Base-by-base conservation (phyloP, 2,113 vertebrate species). In the Felis chaus region DNA sequence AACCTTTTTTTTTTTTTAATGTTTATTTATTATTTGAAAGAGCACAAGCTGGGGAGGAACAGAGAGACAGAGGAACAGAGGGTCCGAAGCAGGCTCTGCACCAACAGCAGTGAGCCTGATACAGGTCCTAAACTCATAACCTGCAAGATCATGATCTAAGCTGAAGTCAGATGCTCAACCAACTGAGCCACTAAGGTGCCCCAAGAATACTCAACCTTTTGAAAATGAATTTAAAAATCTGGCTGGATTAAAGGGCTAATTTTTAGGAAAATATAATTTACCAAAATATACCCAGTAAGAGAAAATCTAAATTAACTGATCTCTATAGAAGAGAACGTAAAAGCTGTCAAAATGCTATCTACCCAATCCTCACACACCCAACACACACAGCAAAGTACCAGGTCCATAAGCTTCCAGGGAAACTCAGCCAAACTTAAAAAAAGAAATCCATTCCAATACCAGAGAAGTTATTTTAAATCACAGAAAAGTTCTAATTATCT, bases 181-280 rank as follows among this genome's bases (percentile, higher is more conserved):
- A 23, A 61, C 19, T 61, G 8, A 61, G 21, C 57, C 57, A 61
- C 57, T 21, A 8, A 23, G 57, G 18, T 25, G 21, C 57, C 57
- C 57, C 57, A 61, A 57, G 76, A 94, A 71, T 90, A 65, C 11
- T 66, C 39, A 61, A 61, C 4, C 19, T 78, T 95, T 66, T 84
- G 31, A 45, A 95, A 87, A 83, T 65, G 33, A 91, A 50, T 94
- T 97, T 68, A 12, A 93, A 86, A 95, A 65, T 33, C 7, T 90
- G 36, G 19, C n/a, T 89, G 63, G 13, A 69, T 76, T 81, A 74
- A 80, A 63, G 45, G 45, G 1, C 3, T 57, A 81, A 83, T 41
- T 82, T 93, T 73, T 66, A 73, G 33, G 48, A 89, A 96, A 91
- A 94, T 78, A 33, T 48, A 41, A 71, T 66, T 91, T 71, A 78